These are phyloP conservation scores for Centropus bengalensis DNA, from an alignment of 2,113 vertebrate genomes.

Conservation along the genomic window DNA sequence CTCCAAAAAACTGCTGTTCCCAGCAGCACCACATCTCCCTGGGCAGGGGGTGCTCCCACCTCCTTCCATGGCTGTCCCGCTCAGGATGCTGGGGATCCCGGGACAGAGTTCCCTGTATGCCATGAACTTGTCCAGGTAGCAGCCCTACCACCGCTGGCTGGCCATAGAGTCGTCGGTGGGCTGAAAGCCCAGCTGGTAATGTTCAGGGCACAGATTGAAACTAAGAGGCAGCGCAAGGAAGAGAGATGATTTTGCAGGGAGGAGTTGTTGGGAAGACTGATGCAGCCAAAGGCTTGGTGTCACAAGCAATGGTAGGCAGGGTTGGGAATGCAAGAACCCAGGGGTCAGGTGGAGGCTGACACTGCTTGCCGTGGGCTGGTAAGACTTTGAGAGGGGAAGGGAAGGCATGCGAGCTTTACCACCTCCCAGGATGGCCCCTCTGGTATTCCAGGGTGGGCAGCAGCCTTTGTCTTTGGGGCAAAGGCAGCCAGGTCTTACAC, in stretches of 20 bases:
- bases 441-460: background rate
- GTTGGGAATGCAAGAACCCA: background rate
- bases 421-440: background rate
- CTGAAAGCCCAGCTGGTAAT: background rate
- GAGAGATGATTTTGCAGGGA: background rate
- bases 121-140: background rate
- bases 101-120: accelerated
- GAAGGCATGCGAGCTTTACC: background rate
- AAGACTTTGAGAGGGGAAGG: background rate
- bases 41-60: background rate
- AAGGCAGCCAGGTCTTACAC: background rate
- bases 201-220: background rate
- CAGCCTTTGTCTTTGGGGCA: background rate
- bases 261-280: background rate
- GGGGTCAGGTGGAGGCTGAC: background rate
- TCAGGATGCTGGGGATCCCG: background rate
- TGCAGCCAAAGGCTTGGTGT: background rate
- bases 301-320: background rate
- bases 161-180: too few species aligned
- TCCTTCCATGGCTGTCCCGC: background rate
- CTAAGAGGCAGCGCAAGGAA: background rate
- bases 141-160: background rate
- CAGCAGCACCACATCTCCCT: background rate
- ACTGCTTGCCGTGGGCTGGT: background rate
- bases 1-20: background rate